phyloP scores from a whole-genome alignment of 2,888 invertebrate genomes.

The Drosophila acutilabella region DNA sequence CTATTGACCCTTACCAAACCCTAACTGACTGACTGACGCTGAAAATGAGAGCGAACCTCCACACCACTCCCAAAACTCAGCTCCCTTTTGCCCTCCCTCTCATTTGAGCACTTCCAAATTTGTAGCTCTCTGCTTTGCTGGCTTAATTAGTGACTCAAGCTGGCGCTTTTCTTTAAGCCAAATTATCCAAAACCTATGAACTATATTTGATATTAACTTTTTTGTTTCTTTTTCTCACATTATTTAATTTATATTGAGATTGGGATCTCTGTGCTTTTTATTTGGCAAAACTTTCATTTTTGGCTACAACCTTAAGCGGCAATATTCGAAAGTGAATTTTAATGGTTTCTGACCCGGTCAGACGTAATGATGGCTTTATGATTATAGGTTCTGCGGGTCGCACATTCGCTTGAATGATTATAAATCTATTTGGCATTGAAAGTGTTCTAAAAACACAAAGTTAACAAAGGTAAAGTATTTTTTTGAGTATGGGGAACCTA shows the following conservation, averaged over 20 bases:
- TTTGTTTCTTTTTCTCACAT: conserved; percentile 39
- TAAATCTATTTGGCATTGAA: conserved; percentile 25
- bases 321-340: conserved; percentile 67
- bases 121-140: conserved; percentile 27
- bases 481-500: too few relatives aligned
- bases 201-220: conserved; percentile 1
- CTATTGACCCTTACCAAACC: conserved; percentile 64
- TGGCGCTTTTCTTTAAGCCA: conserved; percentile 38
- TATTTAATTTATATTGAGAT: conserved; percentile 27
- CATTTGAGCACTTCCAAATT: background rate
- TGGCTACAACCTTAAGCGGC: conserved; percentile 35
- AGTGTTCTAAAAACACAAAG: conserved; percentile 14
- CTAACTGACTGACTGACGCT: conserved; percentile 45
- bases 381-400: conserved; percentile 32
- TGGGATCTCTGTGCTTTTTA: conserved; percentile 22
- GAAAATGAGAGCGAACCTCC: conserved; percentile 64
- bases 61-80: background rate
- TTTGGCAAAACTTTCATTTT: conserved; percentile 59
- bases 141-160: conserved; percentile 43
- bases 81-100: background rate
- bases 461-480: too few relatives aligned
- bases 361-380: conserved; percentile 9
- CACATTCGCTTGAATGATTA: conserved; percentile 7
- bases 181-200: conserved; percentile 39
- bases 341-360: conserved; percentile 39